Conservation (phyloP, 2,888 invertebrate species). For the Dysmachus trigonus region DNA sequence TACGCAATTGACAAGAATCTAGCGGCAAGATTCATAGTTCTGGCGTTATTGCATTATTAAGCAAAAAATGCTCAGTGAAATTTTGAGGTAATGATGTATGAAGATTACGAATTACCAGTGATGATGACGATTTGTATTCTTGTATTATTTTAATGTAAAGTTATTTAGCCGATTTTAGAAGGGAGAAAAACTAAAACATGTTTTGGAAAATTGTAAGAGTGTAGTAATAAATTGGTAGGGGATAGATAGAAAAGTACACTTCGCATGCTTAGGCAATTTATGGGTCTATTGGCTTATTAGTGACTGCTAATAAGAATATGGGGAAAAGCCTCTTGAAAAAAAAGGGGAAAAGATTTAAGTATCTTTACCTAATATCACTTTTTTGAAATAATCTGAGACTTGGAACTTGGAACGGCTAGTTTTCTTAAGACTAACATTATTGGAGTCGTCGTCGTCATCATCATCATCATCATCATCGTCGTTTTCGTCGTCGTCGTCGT, state of each 20-base stretch:
- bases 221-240: no score
- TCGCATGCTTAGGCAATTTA: conserved; percentile 5
- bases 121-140: neutral
- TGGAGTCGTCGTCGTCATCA: conserved; percentile 59
- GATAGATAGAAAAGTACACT: neutral
- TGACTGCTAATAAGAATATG: conserved; percentile 17
- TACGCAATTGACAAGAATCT: neutral
- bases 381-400: conserved; percentile 57
- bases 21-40: neutral
- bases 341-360: conserved; percentile 53
- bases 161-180: neutral
- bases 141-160: neutral
- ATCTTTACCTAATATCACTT: conserved; percentile 64
- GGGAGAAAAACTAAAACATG: neutral
- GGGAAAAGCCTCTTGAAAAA: conserved; percentile 50
- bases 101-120: neutral
- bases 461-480: conserved; percentile 56
- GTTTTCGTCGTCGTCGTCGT: conserved; percentile 63
- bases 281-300: conserved; percentile 12
- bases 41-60: neutral
- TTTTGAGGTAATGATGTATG: neutral
- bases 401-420: conserved; percentile 56
- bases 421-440: conserved; percentile 56
- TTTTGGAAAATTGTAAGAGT: neutral
- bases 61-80: neutral